These are phyloP conservation scores for Eupithecia abbreviata DNA, from an alignment of 2,888 invertebrate species.

Conservation along the genomic window DNA sequence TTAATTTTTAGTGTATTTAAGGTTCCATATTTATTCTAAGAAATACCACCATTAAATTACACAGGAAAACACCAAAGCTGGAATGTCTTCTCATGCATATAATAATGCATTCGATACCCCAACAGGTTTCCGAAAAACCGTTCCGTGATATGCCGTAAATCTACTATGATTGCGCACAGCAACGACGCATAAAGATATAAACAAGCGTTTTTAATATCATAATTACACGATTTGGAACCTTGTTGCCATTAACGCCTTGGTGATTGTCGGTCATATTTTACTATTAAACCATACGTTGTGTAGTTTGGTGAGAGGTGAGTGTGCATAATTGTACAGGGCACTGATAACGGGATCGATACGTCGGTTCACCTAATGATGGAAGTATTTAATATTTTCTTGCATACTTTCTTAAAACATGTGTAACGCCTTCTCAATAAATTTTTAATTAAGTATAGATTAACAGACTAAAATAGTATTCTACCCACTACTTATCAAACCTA, in stretches of 20 bases:
- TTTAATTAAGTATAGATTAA: neutral
- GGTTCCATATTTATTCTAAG: constrained; percentile 2
- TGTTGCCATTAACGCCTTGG: constrained; percentile 61
- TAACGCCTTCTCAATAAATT: neutral
- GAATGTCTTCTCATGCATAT: constrained; percentile 34
- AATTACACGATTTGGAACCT: constrained; percentile 64
- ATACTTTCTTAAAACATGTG: constrained; percentile 10
- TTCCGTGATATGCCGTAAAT: constrained; percentile 62
- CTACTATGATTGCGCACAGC: constrained; percentile 51
- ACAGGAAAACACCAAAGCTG: constrained; percentile 34
- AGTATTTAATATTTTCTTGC: constrained; percentile 33
- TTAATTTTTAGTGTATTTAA: neutral
- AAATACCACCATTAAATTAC: constrained; percentile 19
- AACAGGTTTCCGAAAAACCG: constrained; percentile 55
- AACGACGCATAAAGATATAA: constrained; percentile 60
- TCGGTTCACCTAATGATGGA: constrained; percentile 36
- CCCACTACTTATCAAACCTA: neutral
- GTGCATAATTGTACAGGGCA: constrained; percentile 62
- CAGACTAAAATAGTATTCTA: neutral
- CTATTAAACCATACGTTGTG: constrained; percentile 66
- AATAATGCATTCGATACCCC: constrained; percentile 41
- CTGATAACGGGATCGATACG: constrained; percentile 64
- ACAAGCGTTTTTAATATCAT: constrained; percentile 67
- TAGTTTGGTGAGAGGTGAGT: constrained; percentile 57
- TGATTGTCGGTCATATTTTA: constrained; percentile 67